Conservation (phyloP, 2,113 vertebrate genomes). For the Uropsilus gracilis region DNA sequence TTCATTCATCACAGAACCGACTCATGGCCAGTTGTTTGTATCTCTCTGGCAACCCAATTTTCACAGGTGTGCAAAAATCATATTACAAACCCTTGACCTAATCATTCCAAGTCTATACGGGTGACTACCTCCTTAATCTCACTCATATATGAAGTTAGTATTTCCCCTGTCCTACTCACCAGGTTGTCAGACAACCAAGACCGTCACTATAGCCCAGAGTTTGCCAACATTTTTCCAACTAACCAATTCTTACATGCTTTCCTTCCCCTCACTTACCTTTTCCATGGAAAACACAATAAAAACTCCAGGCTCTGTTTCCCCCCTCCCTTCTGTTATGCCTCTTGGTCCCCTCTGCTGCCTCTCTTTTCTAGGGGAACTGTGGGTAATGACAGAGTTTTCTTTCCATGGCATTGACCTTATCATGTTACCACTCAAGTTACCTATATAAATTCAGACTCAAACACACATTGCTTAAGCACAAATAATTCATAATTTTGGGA, state of each 20-base stretch:
- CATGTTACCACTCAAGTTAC: background rate
- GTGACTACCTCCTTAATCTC: background rate
- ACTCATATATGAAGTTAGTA: background rate
- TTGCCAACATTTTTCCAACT: background rate
- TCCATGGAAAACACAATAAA: background rate
- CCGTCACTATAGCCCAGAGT: background rate
- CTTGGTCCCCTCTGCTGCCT: background rate
- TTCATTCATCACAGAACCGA: background rate
- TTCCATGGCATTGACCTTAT: background rate
- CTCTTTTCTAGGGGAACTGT: background rate
- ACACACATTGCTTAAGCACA: background rate
- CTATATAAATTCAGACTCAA: background rate
- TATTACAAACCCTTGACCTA: background rate
- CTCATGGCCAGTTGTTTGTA: background rate
- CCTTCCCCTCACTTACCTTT: background rate
- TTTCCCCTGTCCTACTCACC: background rate
- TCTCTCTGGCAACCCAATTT: background rate
- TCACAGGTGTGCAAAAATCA: background rate
- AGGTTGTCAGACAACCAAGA: background rate
- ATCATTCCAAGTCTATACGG: background rate
- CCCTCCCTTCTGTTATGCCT: background rate
- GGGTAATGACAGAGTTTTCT: background rate
- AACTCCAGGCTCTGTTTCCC: background rate
- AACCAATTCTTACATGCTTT: background rate
- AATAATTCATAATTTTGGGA: background rate